Percentiles rank a stretch among this genome's conserved stretches.
These are phyloP conservation scores for Dromaius novaehollandiae DNA, from an alignment of 2,113 vertebrate species.

Conservation along the genomic window DNA sequence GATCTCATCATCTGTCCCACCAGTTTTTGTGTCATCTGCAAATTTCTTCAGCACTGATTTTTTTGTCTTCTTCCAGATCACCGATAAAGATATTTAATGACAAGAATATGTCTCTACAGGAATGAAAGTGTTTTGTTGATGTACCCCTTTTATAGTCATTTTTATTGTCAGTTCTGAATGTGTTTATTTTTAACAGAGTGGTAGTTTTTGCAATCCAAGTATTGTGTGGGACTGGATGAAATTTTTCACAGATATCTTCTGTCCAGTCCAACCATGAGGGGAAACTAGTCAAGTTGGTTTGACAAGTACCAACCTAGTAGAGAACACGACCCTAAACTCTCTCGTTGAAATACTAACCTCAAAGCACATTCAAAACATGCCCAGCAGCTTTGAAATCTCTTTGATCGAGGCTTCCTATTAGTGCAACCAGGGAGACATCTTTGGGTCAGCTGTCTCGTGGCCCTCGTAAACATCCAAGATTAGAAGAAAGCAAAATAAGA, in stretches of 20 bases:
- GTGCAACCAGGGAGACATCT: not conserved
- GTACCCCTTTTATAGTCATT: not conserved
- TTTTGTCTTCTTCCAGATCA: not conserved
- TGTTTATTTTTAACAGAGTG: not conserved
- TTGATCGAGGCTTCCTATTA: not conserved
- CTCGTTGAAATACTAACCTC: not conserved
- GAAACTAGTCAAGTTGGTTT: not conserved
- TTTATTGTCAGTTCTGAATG: not conserved
- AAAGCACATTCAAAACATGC: not conserved
- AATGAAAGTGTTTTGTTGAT: not conserved
- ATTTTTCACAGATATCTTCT: not conserved
- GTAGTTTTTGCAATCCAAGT: not conserved
- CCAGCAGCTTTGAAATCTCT: not conserved
- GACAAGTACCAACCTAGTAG: not conserved
- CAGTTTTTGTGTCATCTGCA: not conserved
- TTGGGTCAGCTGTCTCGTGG: not conserved
- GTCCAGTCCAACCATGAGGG: not conserved
- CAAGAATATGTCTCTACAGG: not conserved
- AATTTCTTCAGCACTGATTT: not conserved
- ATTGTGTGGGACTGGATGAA: rapidly evolving
- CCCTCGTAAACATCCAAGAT: not conserved
- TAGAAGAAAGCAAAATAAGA: not conserved
- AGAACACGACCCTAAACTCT: not conserved
- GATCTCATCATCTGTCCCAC: not conserved
- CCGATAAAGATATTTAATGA: not conserved